A percentile compares a stretch with the other conserved stretches of the same genome.
Conservation (phyloP, 2,888 invertebrate genomes). For the Pilophorus perplexus region DNA sequence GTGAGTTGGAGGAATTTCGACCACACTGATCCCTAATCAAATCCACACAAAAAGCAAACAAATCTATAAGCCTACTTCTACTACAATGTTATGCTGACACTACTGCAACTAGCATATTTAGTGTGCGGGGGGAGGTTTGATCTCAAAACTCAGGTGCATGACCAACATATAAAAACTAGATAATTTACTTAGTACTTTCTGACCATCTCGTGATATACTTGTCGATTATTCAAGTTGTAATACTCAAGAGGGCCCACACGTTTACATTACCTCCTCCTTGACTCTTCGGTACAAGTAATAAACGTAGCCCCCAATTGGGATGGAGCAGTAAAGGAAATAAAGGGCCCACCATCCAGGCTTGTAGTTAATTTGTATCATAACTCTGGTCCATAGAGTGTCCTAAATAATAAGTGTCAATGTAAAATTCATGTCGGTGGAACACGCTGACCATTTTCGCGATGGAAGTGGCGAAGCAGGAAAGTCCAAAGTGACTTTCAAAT, state of each 20-base stretch:
- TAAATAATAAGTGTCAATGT: conserved; percentile 49
- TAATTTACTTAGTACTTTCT: neutral
- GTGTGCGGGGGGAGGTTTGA: no score
- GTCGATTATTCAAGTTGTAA: no score
- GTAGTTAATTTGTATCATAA: conserved; percentile 72
- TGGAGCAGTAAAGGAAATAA: conserved; percentile 72
- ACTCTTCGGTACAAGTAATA: conserved; percentile 65
- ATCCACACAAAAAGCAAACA: conserved; percentile 9
- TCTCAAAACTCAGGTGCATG: no score
- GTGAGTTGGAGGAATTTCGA: conserved; percentile 72
- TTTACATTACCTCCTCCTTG: conserved; percentile 68
- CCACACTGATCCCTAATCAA: conserved; percentile 71
- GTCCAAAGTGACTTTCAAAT: no score
- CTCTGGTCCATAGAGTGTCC: conserved; percentile 70
- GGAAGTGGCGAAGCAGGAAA: no score
- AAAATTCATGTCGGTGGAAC: no score
- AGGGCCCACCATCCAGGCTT: conserved; percentile 77
- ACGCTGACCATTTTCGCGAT: no score
- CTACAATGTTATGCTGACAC: no score
- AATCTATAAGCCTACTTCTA: neutral
- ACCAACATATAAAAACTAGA: neutral
- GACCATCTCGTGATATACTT: no score
- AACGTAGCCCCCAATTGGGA: conserved; percentile 68
- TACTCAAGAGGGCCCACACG: no score
- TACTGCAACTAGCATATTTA: no score